Percentiles rank a stretch among this genome's conserved stretches.
Evolutionary conservation across 1,140 invertebrate species (phyloP).

Genomic region (Meloidogyne hapla): DNA sequence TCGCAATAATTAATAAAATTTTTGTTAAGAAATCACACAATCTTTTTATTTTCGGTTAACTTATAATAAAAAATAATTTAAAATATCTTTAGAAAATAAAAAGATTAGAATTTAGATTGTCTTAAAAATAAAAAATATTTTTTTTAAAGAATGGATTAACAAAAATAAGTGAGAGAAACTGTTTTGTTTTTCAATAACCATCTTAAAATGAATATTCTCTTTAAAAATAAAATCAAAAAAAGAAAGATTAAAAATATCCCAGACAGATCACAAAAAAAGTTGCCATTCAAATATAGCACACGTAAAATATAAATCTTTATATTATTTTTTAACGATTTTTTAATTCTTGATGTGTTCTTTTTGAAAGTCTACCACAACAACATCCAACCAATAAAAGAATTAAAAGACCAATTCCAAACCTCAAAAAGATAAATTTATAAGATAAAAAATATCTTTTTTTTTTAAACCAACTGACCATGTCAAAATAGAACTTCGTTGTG

Average conservation of each 20-base stretch:
- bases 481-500: constrained; percentile 42
- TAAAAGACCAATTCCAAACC: constrained; percentile 49
- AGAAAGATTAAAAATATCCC: not conserved
- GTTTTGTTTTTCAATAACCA: not conserved
- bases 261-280: not conserved
- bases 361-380: constrained; percentile 59
- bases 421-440: not conserved
- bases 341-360: constrained; percentile 51
- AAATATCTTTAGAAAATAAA: too few relatives aligned
- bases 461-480: constrained; percentile 39
- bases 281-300: not conserved
- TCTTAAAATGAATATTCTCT: not conserved
- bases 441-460: too few relatives aligned
- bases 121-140: too few relatives aligned
- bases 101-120: too few relatives aligned
- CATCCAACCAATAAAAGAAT: constrained; percentile 58
- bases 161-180: too few relatives aligned
- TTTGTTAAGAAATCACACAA: too few relatives aligned
- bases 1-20: too few relatives aligned
- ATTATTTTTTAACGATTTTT: constrained; percentile 57
- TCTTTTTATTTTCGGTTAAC: too few relatives aligned
- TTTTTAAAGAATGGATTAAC: too few relatives aligned
- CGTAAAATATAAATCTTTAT: not conserved
- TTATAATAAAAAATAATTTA: too few relatives aligned
- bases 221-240: not conserved